These are phyloP conservation scores for Drosophila kepulauana DNA, from an alignment of 1,140 invertebrate genomes.

Conservation along the genomic window DNA sequence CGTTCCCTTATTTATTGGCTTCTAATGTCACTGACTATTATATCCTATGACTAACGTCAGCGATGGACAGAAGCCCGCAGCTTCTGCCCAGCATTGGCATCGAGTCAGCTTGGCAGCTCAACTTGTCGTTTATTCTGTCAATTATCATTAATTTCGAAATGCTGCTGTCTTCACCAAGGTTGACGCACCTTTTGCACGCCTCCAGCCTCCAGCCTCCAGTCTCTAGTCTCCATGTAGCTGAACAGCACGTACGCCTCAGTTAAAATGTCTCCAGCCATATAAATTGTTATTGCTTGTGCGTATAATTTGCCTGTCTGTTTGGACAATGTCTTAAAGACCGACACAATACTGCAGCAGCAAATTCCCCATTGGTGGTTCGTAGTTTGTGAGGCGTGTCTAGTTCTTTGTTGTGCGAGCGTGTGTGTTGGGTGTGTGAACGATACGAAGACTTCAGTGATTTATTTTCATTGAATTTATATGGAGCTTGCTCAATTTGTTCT, in stretches of 20 bases:
- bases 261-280: constrained; percentile 59
- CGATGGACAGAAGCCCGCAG: constrained; percentile 18
- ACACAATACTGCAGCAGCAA: neutral
- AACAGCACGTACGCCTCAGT: constrained; percentile 60
- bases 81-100: no score
- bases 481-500: constrained; percentile 1
- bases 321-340: constrained; percentile 54
- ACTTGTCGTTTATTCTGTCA: constrained; percentile 82
- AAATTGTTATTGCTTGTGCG: constrained; percentile 78
- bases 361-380: constrained; percentile 17
- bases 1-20: constrained; percentile 80
- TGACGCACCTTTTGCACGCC: constrained; percentile 68
- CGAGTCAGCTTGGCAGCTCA: constrained; percentile 45
- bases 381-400: constrained; percentile 37
- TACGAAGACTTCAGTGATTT: constrained; percentile 27
- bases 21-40: constrained; percentile 76
- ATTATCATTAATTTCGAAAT: constrained; percentile 82
- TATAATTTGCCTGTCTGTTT: constrained; percentile 51
- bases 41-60: constrained; percentile 51
- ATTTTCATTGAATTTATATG: constrained; percentile 35
- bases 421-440: neutral
- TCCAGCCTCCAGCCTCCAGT: neutral
- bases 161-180: constrained; percentile 71
- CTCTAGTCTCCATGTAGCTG: no score
- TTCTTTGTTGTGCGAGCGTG: neutral